Base-by-base conservation (phyloP, 2,113 vertebrate species). In the Mesitornis unicolor region DNA sequence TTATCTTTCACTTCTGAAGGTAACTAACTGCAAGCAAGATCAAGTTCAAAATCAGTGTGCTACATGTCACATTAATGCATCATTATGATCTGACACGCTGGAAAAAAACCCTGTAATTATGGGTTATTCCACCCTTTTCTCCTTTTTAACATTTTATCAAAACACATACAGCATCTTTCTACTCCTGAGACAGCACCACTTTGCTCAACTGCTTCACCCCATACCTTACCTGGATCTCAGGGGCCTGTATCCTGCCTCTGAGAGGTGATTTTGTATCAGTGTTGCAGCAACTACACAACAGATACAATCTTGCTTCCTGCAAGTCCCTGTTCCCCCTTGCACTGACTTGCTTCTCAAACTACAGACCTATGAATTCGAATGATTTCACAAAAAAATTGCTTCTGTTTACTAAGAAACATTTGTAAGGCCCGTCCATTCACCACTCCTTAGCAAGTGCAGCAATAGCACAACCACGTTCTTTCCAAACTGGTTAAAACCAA, bases 181-280 rank as follows among this genome's bases (percentile, higher is more conserved):
- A 13, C 12, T 43, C 35, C 16, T 42, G 22, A 57, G 1, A 6
- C 1, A 60, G 28, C 29, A 56, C 4, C 7, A 43, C 13, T 59
- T n/a, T 1, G 3, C 43, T 64, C 20, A 63, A 24, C 5, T 43
- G 35, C 40, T 53, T 84, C 43, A 59, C 16, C n/a, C 26, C 43
- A 4, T 3, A 12, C 38, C 36, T 47, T 7, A 51, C 10, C 14
- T 0, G 0, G 3, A 68, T 17, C 33, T 40, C 54, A 25, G 4
- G 28, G 21, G 21, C 24, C 26, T 31, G 8, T 36, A 31, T 19
- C 29, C 13, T 11, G 4, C 1, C 20, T 15, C 38, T 56, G 6
- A 21, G 1, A 48, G 4, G 22, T 63, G 20, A 13, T 15, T 61
- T 21, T 19, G 0, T 42, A 47, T 18, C 22, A 50, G 33, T 13